phyloP scores from a whole-genome alignment of 2,888 invertebrate species.

The Eurytoma californica region DNA sequence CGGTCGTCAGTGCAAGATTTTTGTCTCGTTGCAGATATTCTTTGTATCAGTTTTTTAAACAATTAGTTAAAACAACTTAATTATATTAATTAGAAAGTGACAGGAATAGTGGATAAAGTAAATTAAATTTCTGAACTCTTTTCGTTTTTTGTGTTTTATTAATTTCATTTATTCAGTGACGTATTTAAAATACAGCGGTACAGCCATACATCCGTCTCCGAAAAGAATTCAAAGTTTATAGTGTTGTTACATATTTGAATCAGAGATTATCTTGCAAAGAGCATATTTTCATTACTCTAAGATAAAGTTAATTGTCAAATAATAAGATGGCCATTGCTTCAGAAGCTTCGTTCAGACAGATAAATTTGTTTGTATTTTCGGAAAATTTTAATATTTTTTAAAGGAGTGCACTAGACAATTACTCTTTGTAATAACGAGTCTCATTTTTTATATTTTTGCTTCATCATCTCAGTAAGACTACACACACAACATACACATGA shows the following conservation, averaged over 20 bases:
- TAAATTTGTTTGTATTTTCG: constrained; percentile 15
- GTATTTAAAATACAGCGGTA: constrained; percentile 69
- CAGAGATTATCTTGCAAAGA: constrained; percentile 53
- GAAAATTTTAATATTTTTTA: constrained; percentile 27
- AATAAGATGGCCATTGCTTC: constrained; percentile 50
- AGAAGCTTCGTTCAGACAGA: constrained; percentile 47
- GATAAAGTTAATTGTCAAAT: constrained; percentile 55
- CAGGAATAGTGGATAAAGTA: constrained; percentile 58
- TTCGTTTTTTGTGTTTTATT: constrained; percentile 56
- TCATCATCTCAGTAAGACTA: constrained; percentile 68
- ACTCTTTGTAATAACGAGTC: constrained; percentile 55
- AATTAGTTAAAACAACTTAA: constrained; percentile 5
- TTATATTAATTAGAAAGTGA: constrained; percentile 18
- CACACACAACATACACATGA: constrained; percentile 74
- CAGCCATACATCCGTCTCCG: constrained; percentile 67
- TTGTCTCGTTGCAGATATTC: constrained; percentile 39
- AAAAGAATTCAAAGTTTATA: constrained; percentile 60
- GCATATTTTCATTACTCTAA: constrained; percentile 51
- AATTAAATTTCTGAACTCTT: constrained; percentile 57
- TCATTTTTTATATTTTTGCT: constrained; percentile 59
- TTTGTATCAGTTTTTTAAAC: constrained; percentile 2
- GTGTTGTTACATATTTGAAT: constrained; percentile 40
- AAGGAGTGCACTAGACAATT: constrained; percentile 18
- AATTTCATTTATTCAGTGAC: constrained; percentile 69
- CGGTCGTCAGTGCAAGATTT: constrained; percentile 58